phyloP scores from a whole-genome alignment of 2,797 vertebrate species.

The Nyctalus aviator region DNA sequence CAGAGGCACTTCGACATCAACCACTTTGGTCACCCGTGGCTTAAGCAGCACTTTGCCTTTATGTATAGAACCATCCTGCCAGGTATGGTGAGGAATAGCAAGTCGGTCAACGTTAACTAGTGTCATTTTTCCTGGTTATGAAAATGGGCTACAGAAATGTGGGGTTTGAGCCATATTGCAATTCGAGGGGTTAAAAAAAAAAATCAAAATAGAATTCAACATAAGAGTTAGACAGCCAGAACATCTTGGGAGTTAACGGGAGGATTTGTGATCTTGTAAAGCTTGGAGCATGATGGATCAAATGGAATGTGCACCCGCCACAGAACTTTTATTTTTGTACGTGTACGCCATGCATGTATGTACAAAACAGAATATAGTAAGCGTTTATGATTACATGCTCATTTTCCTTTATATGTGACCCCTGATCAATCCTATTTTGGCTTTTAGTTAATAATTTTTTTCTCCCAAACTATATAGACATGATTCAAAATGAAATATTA shows the following conservation, averaged over 20 bases:
- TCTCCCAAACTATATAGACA: neutral
- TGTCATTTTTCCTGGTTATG: neutral
- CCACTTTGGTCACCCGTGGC: slow-evolving; percentile 97
- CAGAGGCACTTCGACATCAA: slow-evolving; percentile 96
- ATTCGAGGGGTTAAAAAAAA: neutral
- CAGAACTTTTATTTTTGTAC: neutral
- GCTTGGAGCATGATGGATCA: neutral
- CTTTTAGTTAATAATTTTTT: slow-evolving; percentile 51
- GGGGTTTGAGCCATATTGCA: neutral
- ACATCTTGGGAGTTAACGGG: neutral
- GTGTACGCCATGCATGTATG: neutral
- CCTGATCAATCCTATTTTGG: neutral
- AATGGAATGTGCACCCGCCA: neutral
- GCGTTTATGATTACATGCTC: neutral
- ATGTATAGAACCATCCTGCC: slow-evolving; percentile 97
- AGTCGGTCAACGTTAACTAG: neutral
- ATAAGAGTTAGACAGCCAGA: neutral
- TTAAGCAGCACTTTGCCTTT: slow-evolving; percentile 98
- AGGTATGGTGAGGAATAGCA: slow-evolving; percentile 86
- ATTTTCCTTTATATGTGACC: slow-evolving; percentile 9
- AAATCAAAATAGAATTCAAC: neutral
- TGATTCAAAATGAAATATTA: slow-evolving; percentile 51
- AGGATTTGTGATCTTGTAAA: slow-evolving; percentile 23
- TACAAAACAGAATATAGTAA: neutral
- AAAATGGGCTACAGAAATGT: slow-evolving; percentile 1